Evolutionary conservation across 2,888 invertebrate species (phyloP).

Genomic region (Halocaridina rubra): DNA sequence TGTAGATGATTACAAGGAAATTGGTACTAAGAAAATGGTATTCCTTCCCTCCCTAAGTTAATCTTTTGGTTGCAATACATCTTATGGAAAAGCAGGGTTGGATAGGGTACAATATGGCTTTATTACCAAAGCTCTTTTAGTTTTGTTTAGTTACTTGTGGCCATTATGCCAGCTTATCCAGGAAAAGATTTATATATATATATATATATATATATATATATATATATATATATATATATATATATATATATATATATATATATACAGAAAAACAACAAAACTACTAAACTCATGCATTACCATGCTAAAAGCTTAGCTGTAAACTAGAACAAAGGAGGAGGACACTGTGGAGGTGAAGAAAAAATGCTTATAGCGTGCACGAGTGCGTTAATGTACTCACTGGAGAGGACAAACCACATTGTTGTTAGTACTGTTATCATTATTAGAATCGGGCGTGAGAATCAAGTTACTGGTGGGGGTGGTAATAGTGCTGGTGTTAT

Average conservation of each 20-base stretch:
- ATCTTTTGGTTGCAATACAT: too few species aligned
- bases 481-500: slow-evolving; percentile 48
- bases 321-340: background rate
- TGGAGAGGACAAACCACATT: slow-evolving; percentile 35
- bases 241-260: background rate
- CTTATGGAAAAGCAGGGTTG: too few species aligned
- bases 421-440: slow-evolving; percentile 56
- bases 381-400: slow-evolving; percentile 38
- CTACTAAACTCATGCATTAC: background rate
- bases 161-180: too few species aligned
- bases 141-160: too few species aligned
- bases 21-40: too few species aligned
- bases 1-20: too few species aligned
- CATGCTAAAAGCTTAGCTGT: background rate
- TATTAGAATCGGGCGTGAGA: slow-evolving; percentile 36
- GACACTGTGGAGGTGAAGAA: background rate
- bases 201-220: background rate
- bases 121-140: too few species aligned
- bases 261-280: background rate
- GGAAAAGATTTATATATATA: too few species aligned
- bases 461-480: slow-evolving; percentile 16
- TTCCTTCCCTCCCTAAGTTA: too few species aligned
- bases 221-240: background rate
- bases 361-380: background rate
- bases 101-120: too few species aligned